Percentiles rank a stretch among this genome's conserved stretches.
Evolutionary conservation across 2,888 invertebrate genomes (phyloP).

Genomic region (Eupithecia vulgata): DNA sequence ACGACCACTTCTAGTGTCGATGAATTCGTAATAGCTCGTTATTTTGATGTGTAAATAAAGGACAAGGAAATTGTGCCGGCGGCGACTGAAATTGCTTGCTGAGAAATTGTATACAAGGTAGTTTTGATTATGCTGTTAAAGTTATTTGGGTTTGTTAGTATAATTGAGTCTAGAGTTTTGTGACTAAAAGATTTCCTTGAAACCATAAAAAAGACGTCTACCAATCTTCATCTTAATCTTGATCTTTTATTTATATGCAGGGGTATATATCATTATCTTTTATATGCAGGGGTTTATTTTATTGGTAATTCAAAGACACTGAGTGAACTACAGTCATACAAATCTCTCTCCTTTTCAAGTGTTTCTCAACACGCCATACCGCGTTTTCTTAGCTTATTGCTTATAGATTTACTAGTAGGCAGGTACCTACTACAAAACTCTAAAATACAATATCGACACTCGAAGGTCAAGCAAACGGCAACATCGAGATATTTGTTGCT

Average conservation of each 20-base stretch:
- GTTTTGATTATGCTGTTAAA: neutral
- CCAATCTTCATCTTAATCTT: too few species aligned
- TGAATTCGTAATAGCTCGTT: conserved; percentile 44
- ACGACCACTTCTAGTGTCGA: conserved; percentile 29
- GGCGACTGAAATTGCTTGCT: neutral
- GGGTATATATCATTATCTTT: too few species aligned
- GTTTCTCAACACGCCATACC: conserved; percentile 4
- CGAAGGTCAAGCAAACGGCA: conserved; percentile 34
- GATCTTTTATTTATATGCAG: too few species aligned
- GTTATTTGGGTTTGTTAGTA: neutral
- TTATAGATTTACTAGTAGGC: conserved; percentile 21
- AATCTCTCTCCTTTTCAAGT: neutral
- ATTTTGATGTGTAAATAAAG: neutral
- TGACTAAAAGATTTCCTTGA: neutral
- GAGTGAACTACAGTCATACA: too few species aligned
- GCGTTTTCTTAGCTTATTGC: conserved; percentile 26
- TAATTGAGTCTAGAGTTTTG: neutral
- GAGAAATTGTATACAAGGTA: neutral
- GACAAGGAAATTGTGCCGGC: neutral
- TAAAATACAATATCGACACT: conserved; percentile 31
- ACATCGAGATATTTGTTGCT: conserved; percentile 50
- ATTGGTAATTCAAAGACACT: too few species aligned
- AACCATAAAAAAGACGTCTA: neutral
- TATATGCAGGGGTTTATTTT: too few species aligned
- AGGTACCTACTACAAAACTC: too few species aligned